These are phyloP conservation scores for Dendroctonus valens DNA, from an alignment of 1,140 invertebrate species.

Conservation along the genomic window DNA sequence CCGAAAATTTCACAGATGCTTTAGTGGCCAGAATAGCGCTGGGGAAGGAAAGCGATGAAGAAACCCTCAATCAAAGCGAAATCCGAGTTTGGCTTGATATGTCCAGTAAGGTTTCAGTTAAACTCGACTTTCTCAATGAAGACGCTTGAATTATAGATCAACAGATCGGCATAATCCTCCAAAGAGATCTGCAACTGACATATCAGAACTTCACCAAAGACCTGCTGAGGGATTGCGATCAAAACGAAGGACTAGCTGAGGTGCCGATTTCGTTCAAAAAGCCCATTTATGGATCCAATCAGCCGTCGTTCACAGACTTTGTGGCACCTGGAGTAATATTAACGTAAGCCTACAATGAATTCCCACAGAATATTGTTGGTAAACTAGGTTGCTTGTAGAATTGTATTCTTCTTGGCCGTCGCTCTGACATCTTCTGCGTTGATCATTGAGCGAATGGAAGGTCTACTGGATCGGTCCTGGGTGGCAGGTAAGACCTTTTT, in stretches of 20 bases:
- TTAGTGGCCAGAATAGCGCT: constrained; percentile 68
- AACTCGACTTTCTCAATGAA: background rate
- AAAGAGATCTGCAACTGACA: constrained; percentile 69
- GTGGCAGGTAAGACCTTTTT: constrained; percentile 56
- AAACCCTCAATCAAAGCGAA: constrained; percentile 69
- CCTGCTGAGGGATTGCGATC: constrained; percentile 64
- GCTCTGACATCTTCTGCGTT: constrained; percentile 88
- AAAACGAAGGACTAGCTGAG: constrained; percentile 68
- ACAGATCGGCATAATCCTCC: constrained; percentile 82
- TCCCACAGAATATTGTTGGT: background rate
- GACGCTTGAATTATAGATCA: constrained; percentile 68
- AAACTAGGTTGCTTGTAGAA: constrained; percentile 56
- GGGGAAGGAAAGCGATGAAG: constrained; percentile 66
- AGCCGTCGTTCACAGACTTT: constrained; percentile 91
- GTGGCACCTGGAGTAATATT: constrained; percentile 91
- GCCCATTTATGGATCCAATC: constrained; percentile 82
- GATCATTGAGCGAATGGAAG: constrained; percentile 84
- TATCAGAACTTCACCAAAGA: constrained; percentile 72
- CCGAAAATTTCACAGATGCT: constrained; percentile 77
- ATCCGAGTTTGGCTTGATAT: constrained; percentile 82
- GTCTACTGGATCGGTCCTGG: constrained; percentile 84
- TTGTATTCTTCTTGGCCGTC: constrained; percentile 92
- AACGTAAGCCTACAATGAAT: constrained; percentile 63
- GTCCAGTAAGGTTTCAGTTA: constrained; percentile 67
- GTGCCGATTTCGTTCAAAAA: constrained; percentile 74